A percentile compares a stretch with the other conserved stretches of the same genome.
These are phyloP conservation scores for Sebastes melanostomus DNA, from an alignment of 2,797 vertebrate species.

Conservation along the genomic window DNA sequence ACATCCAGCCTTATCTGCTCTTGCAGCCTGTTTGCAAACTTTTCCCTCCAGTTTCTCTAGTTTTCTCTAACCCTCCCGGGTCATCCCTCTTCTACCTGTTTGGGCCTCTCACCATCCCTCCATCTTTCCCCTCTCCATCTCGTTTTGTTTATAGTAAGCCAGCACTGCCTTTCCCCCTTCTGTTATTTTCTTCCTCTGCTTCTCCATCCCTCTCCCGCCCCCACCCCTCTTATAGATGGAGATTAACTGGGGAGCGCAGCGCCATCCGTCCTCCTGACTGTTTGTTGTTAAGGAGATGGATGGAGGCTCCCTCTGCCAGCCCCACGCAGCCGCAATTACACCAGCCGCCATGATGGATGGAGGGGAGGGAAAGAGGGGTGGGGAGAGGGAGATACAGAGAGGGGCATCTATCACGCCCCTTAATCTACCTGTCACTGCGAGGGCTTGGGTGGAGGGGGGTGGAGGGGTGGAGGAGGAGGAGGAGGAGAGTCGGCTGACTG, in stretches of 20 bases:
- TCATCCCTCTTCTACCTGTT: slow-evolving; percentile 29
- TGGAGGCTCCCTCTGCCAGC: slow-evolving; percentile 85
- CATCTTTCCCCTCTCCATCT: slow-evolving; percentile 29
- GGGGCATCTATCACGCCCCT: slow-evolving; percentile 84
- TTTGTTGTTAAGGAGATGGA: slow-evolving; percentile 91
- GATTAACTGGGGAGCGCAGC: slow-evolving; percentile 83
- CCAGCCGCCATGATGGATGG: slow-evolving; percentile 85
- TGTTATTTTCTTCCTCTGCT: slow-evolving; percentile 61
- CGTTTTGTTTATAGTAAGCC: slow-evolving; percentile 60
- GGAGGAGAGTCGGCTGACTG: slow-evolving; percentile 24
- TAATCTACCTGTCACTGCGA: slow-evolving; percentile 87
- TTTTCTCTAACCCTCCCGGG: background rate
- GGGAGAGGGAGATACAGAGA: slow-evolving; percentile 76
- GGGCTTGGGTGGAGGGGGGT: slow-evolving; percentile 39
- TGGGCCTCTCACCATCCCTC: slow-evolving; percentile 10
- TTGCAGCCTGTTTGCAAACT: slow-evolving; percentile 63
- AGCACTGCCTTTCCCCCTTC: slow-evolving; percentile 54
- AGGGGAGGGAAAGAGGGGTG: slow-evolving; percentile 65
- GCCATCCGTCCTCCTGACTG: slow-evolving; percentile 87
- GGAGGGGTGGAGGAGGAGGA: background rate
- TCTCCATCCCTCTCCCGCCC: slow-evolving; percentile 1
- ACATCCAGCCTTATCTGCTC: slow-evolving; percentile 50
- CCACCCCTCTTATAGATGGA: slow-evolving; percentile 80
- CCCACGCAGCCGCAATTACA: slow-evolving; percentile 86
- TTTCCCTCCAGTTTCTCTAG: slow-evolving; percentile 31